Evolutionary conservation across 2,797 vertebrate species (phyloP).

Genomic region (Percopsis omiscomaycus): DNA sequence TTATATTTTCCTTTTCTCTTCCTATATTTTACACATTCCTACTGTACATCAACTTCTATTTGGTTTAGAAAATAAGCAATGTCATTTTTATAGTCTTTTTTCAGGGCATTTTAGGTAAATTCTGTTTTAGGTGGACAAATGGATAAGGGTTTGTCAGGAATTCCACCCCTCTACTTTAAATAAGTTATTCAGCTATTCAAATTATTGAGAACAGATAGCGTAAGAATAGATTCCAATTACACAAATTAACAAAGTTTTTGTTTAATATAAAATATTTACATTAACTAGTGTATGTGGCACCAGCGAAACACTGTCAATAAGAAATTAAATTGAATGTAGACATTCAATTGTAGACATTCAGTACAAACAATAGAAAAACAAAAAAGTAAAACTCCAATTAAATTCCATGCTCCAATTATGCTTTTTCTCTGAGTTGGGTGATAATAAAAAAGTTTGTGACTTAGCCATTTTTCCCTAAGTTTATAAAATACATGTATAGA

Average conservation of each 20-base stretch:
- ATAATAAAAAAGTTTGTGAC: constrained; percentile 25
- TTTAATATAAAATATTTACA: constrained; percentile 1
- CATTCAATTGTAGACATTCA: neutral
- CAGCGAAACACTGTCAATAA: neutral
- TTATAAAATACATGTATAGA: constrained; percentile 29
- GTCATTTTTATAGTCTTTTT: too few species aligned
- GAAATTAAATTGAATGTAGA: neutral
- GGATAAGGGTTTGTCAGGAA: too few species aligned
- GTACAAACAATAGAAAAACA: constrained; percentile 26
- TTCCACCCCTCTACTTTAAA: too few species aligned
- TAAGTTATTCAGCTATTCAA: too few species aligned
- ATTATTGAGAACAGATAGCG: too few species aligned
- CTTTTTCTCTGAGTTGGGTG: constrained; percentile 32
- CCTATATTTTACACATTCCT: constrained; percentile 1
- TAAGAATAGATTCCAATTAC: neutral
- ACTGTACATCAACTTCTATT: constrained; percentile 22
- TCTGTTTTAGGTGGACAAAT: too few species aligned
- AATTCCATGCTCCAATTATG: constrained; percentile 22
- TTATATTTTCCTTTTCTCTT: neutral
- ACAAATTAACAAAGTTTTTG: neutral
- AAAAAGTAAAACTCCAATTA: neutral
- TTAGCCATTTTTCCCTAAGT: constrained; percentile 15
- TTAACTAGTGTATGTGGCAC: neutral
- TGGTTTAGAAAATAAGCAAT: too few species aligned
- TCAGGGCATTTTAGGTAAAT: too few species aligned